Evolutionary conservation across 2,113 vertebrate species (phyloP).

Genomic region (Podilymbus podiceps): DNA sequence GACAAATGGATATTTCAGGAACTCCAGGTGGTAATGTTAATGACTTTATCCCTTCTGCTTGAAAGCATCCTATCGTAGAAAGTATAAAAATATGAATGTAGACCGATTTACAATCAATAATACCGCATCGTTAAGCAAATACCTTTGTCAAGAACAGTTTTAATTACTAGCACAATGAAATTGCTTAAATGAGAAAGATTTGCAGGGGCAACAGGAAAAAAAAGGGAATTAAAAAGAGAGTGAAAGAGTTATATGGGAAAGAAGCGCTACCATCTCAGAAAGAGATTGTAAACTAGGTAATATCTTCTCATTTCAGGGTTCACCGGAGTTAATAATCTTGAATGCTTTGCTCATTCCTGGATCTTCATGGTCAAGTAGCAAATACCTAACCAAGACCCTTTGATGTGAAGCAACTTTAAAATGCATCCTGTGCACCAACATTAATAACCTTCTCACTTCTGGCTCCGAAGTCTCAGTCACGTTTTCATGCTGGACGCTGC

Average conservation of each 20-base stretch:
- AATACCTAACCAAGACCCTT: background rate
- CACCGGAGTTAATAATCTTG: slow-evolving; percentile 51
- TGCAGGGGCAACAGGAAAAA: background rate
- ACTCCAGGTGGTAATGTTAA: background rate
- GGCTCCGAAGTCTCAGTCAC: rapidly evolving
- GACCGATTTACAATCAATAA: background rate
- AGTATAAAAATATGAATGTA: background rate
- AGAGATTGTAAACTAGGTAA: background rate
- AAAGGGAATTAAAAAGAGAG: background rate
- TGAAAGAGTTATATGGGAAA: background rate
- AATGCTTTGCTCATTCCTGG: slow-evolving; percentile 20
- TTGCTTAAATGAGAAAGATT: background rate
- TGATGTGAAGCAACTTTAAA: slow-evolving; percentile 10
- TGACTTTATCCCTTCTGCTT: background rate
- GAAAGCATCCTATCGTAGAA: background rate
- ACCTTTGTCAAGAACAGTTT: background rate
- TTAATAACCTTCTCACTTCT: background rate
- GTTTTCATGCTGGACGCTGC: background rate
- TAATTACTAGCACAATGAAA: background rate
- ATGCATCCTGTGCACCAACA: background rate
- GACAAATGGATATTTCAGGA: background rate
- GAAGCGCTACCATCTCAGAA: background rate
- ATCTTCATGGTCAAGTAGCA: slow-evolving; percentile 29
- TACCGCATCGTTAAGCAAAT: background rate
- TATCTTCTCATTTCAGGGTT: slow-evolving; percentile 52